Conservation (phyloP, 2,888 invertebrate species). For the Mythimna ferrago region DNA sequence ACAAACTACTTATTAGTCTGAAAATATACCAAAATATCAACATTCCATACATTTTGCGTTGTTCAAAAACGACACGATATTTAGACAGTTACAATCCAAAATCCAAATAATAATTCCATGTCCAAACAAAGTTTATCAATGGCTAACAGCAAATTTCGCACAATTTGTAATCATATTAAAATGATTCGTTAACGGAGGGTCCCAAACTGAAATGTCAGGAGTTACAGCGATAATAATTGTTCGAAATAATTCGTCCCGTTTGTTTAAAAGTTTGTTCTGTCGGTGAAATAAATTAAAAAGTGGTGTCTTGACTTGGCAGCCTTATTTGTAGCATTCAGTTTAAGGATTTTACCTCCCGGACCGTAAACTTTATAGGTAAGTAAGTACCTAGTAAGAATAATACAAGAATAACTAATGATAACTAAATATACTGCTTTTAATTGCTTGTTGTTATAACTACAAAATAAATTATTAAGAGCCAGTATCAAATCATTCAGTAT, state of each 20-base stretch:
- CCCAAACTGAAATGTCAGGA: conserved; percentile 46
- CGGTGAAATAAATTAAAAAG: conserved; percentile 44
- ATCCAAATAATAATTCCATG: conserved; percentile 39
- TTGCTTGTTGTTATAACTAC: no score
- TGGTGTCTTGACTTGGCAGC: conserved; percentile 9
- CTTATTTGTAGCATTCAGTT: conserved; percentile 4
- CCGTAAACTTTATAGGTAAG: not conserved
- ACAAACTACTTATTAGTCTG: no score
- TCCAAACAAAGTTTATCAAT: conserved; percentile 47
- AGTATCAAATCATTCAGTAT: no score
- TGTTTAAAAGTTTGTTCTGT: conserved; percentile 32
- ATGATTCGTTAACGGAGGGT: conserved; percentile 54
- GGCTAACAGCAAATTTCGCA: conserved; percentile 43
- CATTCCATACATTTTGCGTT: not conserved
- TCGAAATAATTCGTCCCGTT: conserved; percentile 36
- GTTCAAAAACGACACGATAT: not conserved
- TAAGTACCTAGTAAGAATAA: no score
- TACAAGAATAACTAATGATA: no score
- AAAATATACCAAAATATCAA: not conserved
- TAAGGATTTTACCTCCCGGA: not conserved
- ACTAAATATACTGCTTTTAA: no score
- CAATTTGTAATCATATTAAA: conserved; percentile 63
- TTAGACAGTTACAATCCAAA: conserved; percentile 18
- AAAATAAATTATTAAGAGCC: no score
- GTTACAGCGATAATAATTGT: conserved; percentile 40